Base-by-base conservation (phyloP, 2,797 vertebrate genomes). In the Oryzias sinensis region DNA sequence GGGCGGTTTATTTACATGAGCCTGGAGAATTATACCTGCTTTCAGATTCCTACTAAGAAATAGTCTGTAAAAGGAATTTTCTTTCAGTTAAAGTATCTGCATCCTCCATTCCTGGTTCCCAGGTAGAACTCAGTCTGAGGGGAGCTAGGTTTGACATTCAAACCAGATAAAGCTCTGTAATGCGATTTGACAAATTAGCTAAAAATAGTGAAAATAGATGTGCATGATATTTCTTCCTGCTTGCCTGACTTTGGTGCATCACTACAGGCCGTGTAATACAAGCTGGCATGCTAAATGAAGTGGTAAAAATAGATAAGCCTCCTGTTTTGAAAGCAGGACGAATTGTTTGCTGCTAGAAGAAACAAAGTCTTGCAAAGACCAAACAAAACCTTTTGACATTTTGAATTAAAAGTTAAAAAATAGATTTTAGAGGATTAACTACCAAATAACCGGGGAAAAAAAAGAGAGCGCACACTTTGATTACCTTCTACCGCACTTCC, bases 281-380 rank as follows among this genome's bases (percentile, higher is more conserved):
- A 82, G 79, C 73, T 88, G 87, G 87, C 83, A 84, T 62, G 70
- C 73, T 78, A 86, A 87, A 76, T 53, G 55, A 84, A 79, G 70
- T 40, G 53, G 77, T 72, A 51, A 70, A 86, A 88, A 88, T 83
- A 89, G 63, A 68, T 50, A 5, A 3, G 57, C 62, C 60, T 52
- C 76, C 55, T 73, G 79, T 77, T 80, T 72, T 70, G 53, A 78
- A 77, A 59, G 59, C 33, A 72, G 68, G 62, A 74, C 57, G 59
- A 82, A 75, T 75, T 17, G 68, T 73, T 82, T 81, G 53, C 68
- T 59, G 22, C 52, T 14, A 55, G 56, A 82, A 57, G 80, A 81
- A 87, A 86, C 77, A 82, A 77, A 65, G 74, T 75, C 76, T 65
- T 18, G 50, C 73, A 73, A 74, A 85, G 76, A 79, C 68, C 77